These are phyloP conservation scores for Plagiodera versicolora DNA, from an alignment of 2,888 invertebrate genomes.

Conservation along the genomic window DNA sequence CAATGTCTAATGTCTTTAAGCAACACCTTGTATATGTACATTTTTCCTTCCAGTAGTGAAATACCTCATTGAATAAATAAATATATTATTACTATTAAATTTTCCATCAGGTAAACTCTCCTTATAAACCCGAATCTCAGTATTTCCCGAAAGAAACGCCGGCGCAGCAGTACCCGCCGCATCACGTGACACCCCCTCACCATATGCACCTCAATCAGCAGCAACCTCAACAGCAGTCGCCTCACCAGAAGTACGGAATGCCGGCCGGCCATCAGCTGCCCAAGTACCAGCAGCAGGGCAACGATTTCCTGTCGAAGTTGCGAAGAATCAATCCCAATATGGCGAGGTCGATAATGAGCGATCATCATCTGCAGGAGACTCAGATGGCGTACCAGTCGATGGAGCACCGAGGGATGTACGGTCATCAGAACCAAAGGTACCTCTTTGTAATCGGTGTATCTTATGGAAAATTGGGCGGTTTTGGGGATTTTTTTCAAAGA, in stretches of 20 bases:
- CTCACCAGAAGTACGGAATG: slow-evolving; percentile 38
- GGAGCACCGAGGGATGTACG: slow-evolving; percentile 44
- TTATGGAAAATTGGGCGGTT: too few species aligned
- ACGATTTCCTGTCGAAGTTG: slow-evolving; percentile 47
- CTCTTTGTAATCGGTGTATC: too few species aligned
- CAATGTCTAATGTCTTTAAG: too few species aligned
- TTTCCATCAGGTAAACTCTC: slow-evolving; percentile 31
- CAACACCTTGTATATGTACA: too few species aligned
- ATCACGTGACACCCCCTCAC: slow-evolving; percentile 26
- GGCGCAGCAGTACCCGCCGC: slow-evolving; percentile 15
- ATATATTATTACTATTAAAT: too few species aligned
- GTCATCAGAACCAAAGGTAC: slow-evolving; percentile 42
- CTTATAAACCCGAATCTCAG: slow-evolving; percentile 46
- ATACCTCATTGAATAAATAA: too few species aligned
- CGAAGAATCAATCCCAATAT: slow-evolving; percentile 48
- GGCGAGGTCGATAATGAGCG: slow-evolving; percentile 49
- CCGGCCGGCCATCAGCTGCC: slow-evolving; percentile 29
- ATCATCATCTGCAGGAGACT: slow-evolving; percentile 47
- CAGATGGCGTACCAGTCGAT: slow-evolving; percentile 38
- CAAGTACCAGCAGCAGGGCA: slow-evolving; percentile 38
- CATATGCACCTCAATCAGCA: background rate
- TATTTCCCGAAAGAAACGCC: slow-evolving; percentile 39
- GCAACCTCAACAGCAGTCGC: slow-evolving; percentile 26
- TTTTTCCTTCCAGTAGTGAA: too few species aligned
- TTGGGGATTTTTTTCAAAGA: too few species aligned